Percentiles rank a stretch among this genome's conserved stretches.
Conservation (phyloP, 2,113 vertebrate species). For the Mystacornis crossleyi region DNA sequence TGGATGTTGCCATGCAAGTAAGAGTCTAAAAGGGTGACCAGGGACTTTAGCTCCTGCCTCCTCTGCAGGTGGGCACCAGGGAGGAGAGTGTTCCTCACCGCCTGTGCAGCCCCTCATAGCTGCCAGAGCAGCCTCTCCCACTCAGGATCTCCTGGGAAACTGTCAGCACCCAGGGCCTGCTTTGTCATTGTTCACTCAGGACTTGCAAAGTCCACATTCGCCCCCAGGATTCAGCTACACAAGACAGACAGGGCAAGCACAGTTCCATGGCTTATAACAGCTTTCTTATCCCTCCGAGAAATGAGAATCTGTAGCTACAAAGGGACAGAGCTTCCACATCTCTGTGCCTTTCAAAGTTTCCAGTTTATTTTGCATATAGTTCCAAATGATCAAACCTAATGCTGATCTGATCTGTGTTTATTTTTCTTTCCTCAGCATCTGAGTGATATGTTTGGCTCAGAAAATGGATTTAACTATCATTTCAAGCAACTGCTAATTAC, state of each 20-base stretch:
- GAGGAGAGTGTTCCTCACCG: neutral
- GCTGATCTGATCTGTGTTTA: neutral
- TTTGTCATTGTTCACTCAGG: neutral
- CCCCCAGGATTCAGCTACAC: neutral
- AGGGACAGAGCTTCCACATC: neutral
- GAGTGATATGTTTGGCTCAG: neutral
- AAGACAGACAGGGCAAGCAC: neutral
- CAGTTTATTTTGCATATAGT: neutral
- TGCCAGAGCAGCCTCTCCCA: neutral
- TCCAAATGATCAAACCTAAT: neutral
- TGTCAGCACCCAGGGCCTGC: neutral
- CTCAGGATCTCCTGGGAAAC: neutral
- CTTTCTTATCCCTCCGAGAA: neutral
- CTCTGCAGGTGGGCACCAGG: neutral
- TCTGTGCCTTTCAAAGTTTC: neutral
- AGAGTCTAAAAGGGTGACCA: neutral
- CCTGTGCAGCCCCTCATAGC: neutral
- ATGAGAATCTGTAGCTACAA: neutral
- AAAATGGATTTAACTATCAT: neutral
- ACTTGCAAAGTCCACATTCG: neutral
- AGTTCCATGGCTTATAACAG: neutral
- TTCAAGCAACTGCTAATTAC: conserved; percentile 11
- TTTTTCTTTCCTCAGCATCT: neutral
- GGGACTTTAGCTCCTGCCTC: neutral
- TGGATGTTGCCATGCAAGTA: neutral